Base-by-base conservation (phyloP, 2,888 invertebrate species). In the Globia sparganii region DNA sequence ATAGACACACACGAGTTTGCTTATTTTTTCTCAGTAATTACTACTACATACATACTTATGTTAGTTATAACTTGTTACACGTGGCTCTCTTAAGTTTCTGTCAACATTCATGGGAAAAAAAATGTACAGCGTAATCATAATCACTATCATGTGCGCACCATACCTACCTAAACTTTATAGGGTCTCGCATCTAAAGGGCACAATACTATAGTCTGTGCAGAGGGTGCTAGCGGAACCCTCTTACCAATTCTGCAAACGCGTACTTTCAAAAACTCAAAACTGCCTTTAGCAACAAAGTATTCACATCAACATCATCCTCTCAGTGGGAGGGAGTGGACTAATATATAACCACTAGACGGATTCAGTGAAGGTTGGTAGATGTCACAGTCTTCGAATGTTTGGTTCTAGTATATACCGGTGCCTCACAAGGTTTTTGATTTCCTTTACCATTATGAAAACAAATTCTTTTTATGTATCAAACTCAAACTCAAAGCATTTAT, bases 51-150 rank as follows among this genome's bases (percentile, higher is more conserved):
- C 25, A 15, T 15, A 43, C 15, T 8, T 56, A 31, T n/a, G 21
- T 58, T n/a, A 72, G 34, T 15, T 21, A 21, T 37, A 46, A 25
- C 4, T 59, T 31, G 15, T 31, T 49, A 76, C 68, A 77, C 78
- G 69, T 78, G 78, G 1, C 40, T 28, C 3, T 68, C 59, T 67
- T 40, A 49, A 66, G 8, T 77, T 59, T n/a, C 78, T 4, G 59
- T 77, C 59, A 77, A 62, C 61, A 43, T 34, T 2, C 53, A 43
- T 77, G 61, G 49, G 61, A 78, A 78, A 53, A 59, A 49, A 58
- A 49, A 40, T 28, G n/a, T 25, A 31, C 49, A 25, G 13, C n/a
- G 40, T 77, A 46, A 37, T 76, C 28, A 77, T 0, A 58, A 56
- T 37, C 2, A 31, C 18, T 25, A 25, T 43, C 18, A 46, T 37